Conservation (phyloP, 2,113 vertebrate species). For the Gallinago paraguaiae region DNA sequence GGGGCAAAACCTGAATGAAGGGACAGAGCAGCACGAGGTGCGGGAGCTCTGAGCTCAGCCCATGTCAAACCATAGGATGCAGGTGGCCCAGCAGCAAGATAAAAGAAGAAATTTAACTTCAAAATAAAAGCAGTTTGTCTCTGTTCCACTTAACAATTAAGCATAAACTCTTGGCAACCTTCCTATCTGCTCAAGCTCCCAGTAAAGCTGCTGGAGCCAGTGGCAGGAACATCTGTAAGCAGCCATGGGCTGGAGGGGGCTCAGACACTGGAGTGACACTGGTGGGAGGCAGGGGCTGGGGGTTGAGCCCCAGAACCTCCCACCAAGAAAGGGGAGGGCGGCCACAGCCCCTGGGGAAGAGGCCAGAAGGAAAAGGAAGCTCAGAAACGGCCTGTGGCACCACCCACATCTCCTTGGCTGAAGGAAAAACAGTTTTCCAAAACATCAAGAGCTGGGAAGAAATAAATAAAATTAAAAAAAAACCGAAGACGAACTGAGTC, state of each 20-base stretch:
- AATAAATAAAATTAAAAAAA: neutral
- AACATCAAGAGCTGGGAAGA: neutral
- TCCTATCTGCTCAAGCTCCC: constrained; percentile 12
- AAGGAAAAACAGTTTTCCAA: neutral
- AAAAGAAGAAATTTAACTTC: constrained; percentile 15
- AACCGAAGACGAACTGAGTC: neutral
- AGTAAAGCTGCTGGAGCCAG: constrained; percentile 23
- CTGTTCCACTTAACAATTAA: constrained; percentile 37
- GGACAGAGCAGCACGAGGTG: neutral
- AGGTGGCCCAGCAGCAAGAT: constrained; percentile 3
- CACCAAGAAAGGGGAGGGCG: neutral
- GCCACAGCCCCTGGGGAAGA: neutral
- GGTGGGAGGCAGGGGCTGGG: neutral
- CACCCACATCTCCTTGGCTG: neutral
- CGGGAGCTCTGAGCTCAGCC: neutral
- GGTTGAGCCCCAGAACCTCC: neutral
- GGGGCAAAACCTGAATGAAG: neutral
- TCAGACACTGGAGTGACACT: neutral
- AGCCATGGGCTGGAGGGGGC: constrained; percentile 5
- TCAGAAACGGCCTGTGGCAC: neutral
- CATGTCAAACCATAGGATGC: neutral
- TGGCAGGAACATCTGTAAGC: constrained; percentile 40
- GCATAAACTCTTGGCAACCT: constrained; percentile 43
- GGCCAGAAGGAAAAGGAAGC: constrained; percentile 34
- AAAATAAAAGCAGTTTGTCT: constrained; percentile 55